Conservation (phyloP, 1,140 invertebrate species). For the Oncopeltus fasciatus region DNA sequence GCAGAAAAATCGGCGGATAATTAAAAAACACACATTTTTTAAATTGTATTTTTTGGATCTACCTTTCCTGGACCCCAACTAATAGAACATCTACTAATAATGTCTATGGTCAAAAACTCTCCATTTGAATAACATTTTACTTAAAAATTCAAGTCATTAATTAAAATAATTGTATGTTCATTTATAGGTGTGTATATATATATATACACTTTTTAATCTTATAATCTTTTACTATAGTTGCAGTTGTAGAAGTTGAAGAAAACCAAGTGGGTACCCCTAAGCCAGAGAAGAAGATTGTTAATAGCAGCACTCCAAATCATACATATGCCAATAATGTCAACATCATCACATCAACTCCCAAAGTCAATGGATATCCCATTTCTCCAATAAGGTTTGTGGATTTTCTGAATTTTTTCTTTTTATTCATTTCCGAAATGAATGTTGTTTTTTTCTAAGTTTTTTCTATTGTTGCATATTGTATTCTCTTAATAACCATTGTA, state of each 20-base stretch:
- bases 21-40: no score
- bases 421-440: no score
- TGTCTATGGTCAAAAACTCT: no score
- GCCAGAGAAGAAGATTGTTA: background rate
- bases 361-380: constrained; percentile 9
- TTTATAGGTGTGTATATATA: background rate
- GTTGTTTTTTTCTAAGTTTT: constrained; percentile 8
- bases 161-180: background rate
- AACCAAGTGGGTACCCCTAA: background rate
- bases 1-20: no score
- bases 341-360: constrained; percentile 4
- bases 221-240: constrained; percentile 5
- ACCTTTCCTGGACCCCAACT: no score
- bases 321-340: constrained; percentile 2
- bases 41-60: no score
- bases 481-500: no score
- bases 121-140: no score
- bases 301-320: background rate
- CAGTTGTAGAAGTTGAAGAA: constrained; percentile 11
- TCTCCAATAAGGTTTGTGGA: background rate
- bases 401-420: constrained; percentile 13
- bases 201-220: background rate
- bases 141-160: no score
- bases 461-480: no score
- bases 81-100: no score